These are phyloP conservation scores for Leptura quadrifasciata DNA, from an alignment of 2,888 invertebrate species.

Conservation along the genomic window DNA sequence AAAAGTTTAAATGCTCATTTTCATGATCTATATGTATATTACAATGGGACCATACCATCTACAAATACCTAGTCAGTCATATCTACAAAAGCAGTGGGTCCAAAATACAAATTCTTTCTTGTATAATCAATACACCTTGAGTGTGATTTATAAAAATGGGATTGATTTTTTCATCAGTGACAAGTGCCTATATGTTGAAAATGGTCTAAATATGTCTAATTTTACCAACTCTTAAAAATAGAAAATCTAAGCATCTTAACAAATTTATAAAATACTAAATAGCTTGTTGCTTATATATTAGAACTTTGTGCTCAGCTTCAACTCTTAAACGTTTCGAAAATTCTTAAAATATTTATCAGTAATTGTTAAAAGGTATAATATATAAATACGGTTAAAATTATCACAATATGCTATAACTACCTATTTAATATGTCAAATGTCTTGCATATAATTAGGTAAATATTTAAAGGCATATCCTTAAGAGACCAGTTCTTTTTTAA, in stretches of 20 bases:
- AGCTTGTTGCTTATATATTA: slow-evolving; percentile 33
- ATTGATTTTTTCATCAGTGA: slow-evolving; percentile 35
- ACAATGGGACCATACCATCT: slow-evolving; percentile 25
- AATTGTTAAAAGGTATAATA: slow-evolving; percentile 11
- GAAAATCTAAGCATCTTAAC: slow-evolving; percentile 8
- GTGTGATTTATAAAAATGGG: slow-evolving; percentile 32
- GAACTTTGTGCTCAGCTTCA: slow-evolving; percentile 30
- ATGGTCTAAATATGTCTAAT: slow-evolving; percentile 32
- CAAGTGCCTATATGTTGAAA: slow-evolving; percentile 40
- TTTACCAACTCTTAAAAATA: slow-evolving; percentile 19
- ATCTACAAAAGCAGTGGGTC: slow-evolving; percentile 31
- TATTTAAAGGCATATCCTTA: background rate
- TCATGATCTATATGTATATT: slow-evolving; percentile 9
- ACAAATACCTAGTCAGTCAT: slow-evolving; percentile 25
- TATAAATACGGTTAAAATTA: slow-evolving; percentile 8
- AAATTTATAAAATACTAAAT: slow-evolving; percentile 25
- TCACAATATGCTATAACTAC: background rate
- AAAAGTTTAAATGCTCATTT: background rate
- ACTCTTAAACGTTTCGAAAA: slow-evolving; percentile 10
- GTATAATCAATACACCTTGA: slow-evolving; percentile 27
- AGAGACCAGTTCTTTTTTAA: background rate
- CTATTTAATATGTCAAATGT: too few relatives aligned
- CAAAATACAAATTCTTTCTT: slow-evolving; percentile 18
- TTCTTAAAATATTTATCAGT: slow-evolving; percentile 7
- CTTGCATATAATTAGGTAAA: too few relatives aligned